Conservation (phyloP, 2,888 invertebrate genomes). For the Acanthosepion pharaonis region DNA sequence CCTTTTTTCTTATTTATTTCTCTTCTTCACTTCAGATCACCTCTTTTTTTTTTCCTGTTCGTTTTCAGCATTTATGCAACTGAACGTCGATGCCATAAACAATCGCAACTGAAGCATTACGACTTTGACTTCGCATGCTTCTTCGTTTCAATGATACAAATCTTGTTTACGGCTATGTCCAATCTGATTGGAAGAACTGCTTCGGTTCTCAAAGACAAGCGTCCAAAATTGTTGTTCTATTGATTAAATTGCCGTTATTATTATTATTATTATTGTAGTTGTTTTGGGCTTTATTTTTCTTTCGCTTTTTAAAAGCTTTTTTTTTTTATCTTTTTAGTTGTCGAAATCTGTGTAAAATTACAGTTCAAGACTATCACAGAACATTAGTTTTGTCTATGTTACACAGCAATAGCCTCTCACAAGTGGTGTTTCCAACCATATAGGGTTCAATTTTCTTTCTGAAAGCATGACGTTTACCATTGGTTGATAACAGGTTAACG, state of each 20-base stretch:
- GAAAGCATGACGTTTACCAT: background rate
- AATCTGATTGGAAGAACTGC: background rate
- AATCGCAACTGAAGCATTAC: background rate
- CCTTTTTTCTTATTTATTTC: too few species aligned
- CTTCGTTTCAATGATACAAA: background rate
- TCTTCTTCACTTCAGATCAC: too few species aligned
- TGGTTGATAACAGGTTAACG: background rate
- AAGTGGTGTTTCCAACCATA: background rate
- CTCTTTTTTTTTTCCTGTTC: background rate
- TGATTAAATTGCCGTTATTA: background rate
- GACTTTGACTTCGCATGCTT: background rate
- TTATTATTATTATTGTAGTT: too few species aligned
- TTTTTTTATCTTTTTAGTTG: background rate
- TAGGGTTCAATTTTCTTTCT: background rate
- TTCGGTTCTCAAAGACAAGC: background rate
- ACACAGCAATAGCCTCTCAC: background rate
- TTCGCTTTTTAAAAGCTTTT: background rate
- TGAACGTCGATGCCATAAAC: background rate
- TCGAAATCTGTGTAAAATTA: background rate
- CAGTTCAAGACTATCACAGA: background rate
- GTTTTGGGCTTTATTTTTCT: background rate
- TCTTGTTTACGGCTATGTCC: background rate
- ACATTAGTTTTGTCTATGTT: constrained; percentile 22
- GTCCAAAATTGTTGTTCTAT: background rate
- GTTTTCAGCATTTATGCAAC: background rate